Evolutionary conservation across 2,888 invertebrate species (phyloP), one percentile per base, ranked within the genome.

Genomic region (Melikaiella ostensackeni): DNA sequence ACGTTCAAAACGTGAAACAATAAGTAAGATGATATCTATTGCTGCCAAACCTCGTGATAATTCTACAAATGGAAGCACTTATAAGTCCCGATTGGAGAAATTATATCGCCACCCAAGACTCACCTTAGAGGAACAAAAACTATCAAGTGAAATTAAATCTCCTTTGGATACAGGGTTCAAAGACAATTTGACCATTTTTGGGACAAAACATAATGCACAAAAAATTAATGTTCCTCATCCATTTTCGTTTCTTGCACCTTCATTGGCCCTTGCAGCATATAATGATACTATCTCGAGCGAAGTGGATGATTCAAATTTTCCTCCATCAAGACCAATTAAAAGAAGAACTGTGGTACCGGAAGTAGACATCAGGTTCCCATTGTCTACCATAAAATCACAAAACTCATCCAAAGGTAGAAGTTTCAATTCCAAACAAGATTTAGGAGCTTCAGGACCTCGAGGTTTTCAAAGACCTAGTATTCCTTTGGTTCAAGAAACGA

Each of bases 271-370:
- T 50, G 46, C 30, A 30, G 81, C 78, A n/a, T 83, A 82, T 66
- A 82, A 86, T 33, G 80, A 83, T 19, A 63, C 73, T 1, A 77
- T 76, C 13, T 81, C 83, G 0, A 83, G 81, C 75, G 82, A 85
- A 59, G 33, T 83, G 11, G 78, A 81, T 8, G 82, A 84, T 63
- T 73, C 84, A 24, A 84, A 83, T 76, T 57, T 76, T 38, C 66
- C 78, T 16, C 75, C 77, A 11, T 75, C 80, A 5, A 74, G 73
- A 9, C 27, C 19, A 2, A 42, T 46, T 5, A 66, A 50, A 46
- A 27, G 70, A 50, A 50, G 30, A 70, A 30, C 19, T 30, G n/a
- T 30, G 4, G 3, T 2, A 50, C 11, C 70, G 9, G 13, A 11
- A 11, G 11, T 46, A 30, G 50, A 70, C n/a, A n/a, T 30, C n/a